Percentiles rank a stretch among this genome's conserved stretches.
These are phyloP conservation scores for Trypoxylus dichotomus DNA, from an alignment of 1,140 invertebrate species.

Conservation along the genomic window DNA sequence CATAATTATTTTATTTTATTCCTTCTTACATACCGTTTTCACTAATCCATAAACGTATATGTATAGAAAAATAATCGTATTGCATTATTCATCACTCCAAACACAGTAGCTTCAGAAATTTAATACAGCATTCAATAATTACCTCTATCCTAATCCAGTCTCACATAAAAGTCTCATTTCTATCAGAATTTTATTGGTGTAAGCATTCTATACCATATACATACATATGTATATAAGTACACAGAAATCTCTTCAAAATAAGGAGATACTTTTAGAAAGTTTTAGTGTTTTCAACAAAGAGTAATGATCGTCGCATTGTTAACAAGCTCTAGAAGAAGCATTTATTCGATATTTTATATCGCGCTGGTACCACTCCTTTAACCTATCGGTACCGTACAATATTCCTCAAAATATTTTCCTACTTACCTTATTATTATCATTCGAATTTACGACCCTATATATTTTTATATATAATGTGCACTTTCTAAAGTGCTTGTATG, in stretches of 20 bases:
- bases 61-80: no score
- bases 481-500: slow-evolving; percentile 5
- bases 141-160: no score
- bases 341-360: slow-evolving; percentile 22
- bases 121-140: no score
- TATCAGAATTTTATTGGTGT: no score
- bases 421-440: background rate
- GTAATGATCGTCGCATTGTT: slow-evolving; percentile 13
- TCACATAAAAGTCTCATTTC: no score
- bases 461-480: background rate
- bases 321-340: background rate
- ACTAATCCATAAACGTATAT: no score
- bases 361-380: background rate
- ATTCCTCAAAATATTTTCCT: slow-evolving; percentile 4
- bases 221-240: no score
- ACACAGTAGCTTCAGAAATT: no score
- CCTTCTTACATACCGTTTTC: no score
- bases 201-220: no score
- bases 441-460: slow-evolving; percentile 1
- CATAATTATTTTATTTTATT: no score
- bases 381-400: background rate
- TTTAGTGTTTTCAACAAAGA: slow-evolving; percentile 24
- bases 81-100: no score
- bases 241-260: background rate
- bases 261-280: slow-evolving; percentile 13